A percentile compares a stretch with the other conserved stretches of the same genome.
These are phyloP conservation scores for Cancer borealis DNA, from an alignment of 2,888 invertebrate genomes.

Conservation along the genomic window DNA sequence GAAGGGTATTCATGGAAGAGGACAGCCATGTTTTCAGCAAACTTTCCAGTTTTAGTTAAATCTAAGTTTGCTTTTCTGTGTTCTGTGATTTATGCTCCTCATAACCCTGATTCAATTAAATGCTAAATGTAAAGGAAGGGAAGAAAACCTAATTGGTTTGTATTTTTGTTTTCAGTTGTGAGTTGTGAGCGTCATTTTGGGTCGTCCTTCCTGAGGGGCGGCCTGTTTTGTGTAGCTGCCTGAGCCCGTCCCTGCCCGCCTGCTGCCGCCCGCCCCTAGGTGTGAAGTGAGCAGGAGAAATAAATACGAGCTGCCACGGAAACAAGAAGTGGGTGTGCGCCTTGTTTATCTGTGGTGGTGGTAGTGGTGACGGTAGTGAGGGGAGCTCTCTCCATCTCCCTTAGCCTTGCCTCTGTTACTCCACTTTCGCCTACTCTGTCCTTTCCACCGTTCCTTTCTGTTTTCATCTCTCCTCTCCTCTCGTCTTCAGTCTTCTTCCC, in stretches of 20 bases:
- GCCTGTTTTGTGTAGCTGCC: neutral
- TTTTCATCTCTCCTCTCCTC: neutral
- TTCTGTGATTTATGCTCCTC: neutral
- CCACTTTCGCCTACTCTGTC: neutral
- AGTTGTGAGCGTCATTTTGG: neutral
- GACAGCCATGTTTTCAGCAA: too few species aligned
- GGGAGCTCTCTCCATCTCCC: neutral
- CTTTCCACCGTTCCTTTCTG: neutral
- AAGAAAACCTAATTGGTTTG: neutral
- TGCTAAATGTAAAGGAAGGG: neutral
- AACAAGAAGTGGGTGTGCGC: neutral
- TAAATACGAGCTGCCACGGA: neutral
- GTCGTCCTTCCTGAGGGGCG: neutral
- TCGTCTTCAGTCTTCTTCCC: neutral
- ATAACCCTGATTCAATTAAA: neutral
- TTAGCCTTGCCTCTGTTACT: neutral
- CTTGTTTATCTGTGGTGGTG: neutral
- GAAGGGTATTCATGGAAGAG: too few species aligned
- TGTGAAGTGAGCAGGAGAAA: neutral
- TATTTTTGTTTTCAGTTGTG: neutral
- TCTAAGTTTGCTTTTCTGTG: too few species aligned
- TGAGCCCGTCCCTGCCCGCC: neutral
- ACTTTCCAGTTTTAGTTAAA: too few species aligned
- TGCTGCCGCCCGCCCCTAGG: neutral
- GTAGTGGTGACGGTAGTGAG: neutral